phyloP scores from a whole-genome alignment of 2,888 invertebrate genomes.

The Tortricodes alternella region DNA sequence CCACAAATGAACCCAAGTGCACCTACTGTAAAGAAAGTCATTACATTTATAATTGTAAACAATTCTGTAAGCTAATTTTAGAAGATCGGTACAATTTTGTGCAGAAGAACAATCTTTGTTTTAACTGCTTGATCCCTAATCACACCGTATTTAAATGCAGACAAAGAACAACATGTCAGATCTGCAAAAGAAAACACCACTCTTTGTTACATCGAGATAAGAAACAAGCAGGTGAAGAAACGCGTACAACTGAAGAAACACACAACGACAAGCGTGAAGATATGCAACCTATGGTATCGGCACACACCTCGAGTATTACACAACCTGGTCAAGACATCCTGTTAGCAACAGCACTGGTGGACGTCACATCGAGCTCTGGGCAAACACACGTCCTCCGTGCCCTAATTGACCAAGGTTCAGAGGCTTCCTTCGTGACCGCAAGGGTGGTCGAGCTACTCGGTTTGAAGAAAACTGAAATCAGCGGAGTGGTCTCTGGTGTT shows the following conservation, averaged over 20 bases:
- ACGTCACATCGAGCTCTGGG: constrained; percentile 2
- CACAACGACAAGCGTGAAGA: not conserved
- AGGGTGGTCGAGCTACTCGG: constrained; percentile 6
- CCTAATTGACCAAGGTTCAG: constrained; percentile 20
- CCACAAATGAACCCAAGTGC: not conserved
- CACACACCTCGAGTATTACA: not conserved
- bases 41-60: constrained; percentile 1
- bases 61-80: not conserved
- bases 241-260: not conserved
- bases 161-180: not conserved
- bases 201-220: constrained; percentile 5
- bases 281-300: not conserved
- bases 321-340: constrained; percentile 11
- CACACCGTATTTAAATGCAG: constrained; percentile 3
- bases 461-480: not conserved
- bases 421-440: constrained; percentile 17
- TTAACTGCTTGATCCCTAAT: constrained; percentile 4
- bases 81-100: constrained; percentile 3
- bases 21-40: constrained; percentile 1
- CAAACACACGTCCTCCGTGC: constrained; percentile 19
- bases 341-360: constrained; percentile 21
- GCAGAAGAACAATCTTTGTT: not conserved
- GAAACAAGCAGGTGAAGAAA: not conserved
- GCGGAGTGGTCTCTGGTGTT: constrained; percentile 8
- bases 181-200: not conserved